Evolutionary conservation across 2,888 invertebrate genomes (phyloP).

Genomic region (Spisula solida): DNA sequence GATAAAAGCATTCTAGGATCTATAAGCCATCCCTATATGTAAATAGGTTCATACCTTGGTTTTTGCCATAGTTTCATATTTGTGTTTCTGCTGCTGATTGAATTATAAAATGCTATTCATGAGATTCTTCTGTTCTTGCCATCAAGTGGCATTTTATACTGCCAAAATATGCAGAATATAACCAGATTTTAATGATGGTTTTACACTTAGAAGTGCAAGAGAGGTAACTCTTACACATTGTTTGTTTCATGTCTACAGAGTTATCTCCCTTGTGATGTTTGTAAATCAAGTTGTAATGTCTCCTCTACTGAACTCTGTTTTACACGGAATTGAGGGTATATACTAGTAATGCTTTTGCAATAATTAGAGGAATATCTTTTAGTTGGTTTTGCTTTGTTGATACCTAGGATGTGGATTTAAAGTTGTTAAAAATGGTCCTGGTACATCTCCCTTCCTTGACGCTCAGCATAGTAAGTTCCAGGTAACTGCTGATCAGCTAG

Average conservation of each 20-base stretch:
- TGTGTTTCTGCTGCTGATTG: not conserved
- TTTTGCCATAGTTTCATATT: not conserved
- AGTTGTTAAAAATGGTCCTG: too few species aligned
- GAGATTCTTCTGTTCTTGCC: not conserved
- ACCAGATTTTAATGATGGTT: not conserved
- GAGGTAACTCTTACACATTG: not conserved
- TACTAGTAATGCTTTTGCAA: too few species aligned
- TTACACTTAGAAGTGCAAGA: not conserved
- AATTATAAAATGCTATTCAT: slow-evolving; percentile 14
- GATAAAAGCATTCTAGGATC: too few species aligned
- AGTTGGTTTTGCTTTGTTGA: too few species aligned
- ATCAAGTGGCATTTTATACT: slow-evolving; percentile 14
- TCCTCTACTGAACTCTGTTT: not conserved
- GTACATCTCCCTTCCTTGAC: too few species aligned
- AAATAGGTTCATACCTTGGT: too few species aligned
- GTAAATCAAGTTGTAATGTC: not conserved
- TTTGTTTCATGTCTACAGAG: not conserved
- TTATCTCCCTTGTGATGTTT: not conserved
- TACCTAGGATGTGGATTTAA: too few species aligned
- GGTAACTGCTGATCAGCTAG: too few species aligned
- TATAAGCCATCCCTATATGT: too few species aligned
- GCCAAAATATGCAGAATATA: not conserved
- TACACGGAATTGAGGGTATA: too few species aligned
- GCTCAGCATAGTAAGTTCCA: too few species aligned
- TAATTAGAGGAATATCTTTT: too few species aligned